Base-by-base conservation (phyloP, 2,113 vertebrate genomes). In the Python bivittatus region DNA sequence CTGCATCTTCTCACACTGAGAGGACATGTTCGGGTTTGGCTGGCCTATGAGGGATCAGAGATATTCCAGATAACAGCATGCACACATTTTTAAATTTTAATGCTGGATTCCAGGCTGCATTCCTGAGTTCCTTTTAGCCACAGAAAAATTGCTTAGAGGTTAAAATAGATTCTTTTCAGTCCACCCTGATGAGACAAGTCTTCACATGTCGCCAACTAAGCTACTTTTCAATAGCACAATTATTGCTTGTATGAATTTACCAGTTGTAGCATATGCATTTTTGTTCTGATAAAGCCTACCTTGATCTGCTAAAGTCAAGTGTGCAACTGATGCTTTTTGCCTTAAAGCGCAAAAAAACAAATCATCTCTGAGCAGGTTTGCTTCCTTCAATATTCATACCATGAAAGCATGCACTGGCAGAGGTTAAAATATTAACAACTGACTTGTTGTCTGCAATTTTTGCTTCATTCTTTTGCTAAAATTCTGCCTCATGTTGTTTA, bases 91-190 rank as follows among this genome's bases (percentile, higher is more conserved):
- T 88, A 27, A 48, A 90, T 93, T 93, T 90, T 86, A 86, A 93
- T 90, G 88, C 84, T 93, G 88, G 88, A 93, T 94, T 88, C 1
- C 42, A 23, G 0, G 22, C 6, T 7, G 90, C 88, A 91, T 72
- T 89, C 87, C 23, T 1, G 38, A 89, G 53, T 83, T 94, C 53
- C 68, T 88, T 93, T 90, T 92, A 95, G 61, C 29, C 27, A 90
- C 0, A 91, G 86, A 88, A 58, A 79, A 0, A 13, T 6, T 17
- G 88, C 91, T 92, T 89, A 29, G 91, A 84, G 91, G 88, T 53
- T 68, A 54, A 79, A 85, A 86, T 0, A 84, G 58, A 44, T 86
- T 88, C 95, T 92, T 56, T 93, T 60, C 3, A 22, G 6, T 85
- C 1, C 44, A 61, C 4, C 68, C 79, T 89, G 8, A 83, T 53